A percentile compares a stretch with the other conserved stretches of the same genome.
Conservation (phyloP, 2,888 invertebrate genomes). For the Ethmia dodecea region DNA sequence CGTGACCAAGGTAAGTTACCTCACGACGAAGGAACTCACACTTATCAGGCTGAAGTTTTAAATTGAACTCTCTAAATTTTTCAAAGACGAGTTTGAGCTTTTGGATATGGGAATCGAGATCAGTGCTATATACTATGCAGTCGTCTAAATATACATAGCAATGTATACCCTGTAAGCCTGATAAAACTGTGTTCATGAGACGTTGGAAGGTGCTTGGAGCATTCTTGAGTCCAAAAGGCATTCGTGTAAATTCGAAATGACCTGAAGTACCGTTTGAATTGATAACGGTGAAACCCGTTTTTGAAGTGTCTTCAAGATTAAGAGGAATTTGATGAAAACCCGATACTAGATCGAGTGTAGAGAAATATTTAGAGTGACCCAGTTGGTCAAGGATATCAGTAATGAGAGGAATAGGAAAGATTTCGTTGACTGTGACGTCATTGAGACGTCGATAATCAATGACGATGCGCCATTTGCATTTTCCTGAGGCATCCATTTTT, state of each 20-base stretch:
- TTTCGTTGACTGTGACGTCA: conserved; percentile 5
- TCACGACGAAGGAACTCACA: no score
- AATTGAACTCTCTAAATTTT: no score
- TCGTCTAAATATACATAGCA: conserved; percentile 28
- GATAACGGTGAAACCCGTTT: conserved; percentile 12
- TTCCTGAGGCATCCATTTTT: no score
- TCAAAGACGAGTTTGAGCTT: no score
- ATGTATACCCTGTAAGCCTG: conserved; percentile 20
- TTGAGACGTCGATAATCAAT: no score
- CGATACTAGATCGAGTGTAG: conserved; percentile 19
- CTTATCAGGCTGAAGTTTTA: no score
- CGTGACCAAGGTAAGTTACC: no score
- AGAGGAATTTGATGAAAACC: conserved; percentile 10
- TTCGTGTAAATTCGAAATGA: no score
- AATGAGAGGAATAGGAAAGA: conserved; percentile 13
- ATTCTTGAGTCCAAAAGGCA: no score
- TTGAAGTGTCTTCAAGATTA: conserved; percentile 6
- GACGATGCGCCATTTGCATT: conserved; percentile 11
- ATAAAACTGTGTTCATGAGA: conserved; percentile 21
- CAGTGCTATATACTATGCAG: conserved; percentile 1
- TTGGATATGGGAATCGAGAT: neutral
- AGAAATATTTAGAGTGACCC: no score
- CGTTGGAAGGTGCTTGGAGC: no score
- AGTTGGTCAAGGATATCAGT: conserved; percentile 5
- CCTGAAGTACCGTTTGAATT: no score